phyloP scores from a whole-genome alignment of 2,797 vertebrate genomes.

The Falco biarmicus region DNA sequence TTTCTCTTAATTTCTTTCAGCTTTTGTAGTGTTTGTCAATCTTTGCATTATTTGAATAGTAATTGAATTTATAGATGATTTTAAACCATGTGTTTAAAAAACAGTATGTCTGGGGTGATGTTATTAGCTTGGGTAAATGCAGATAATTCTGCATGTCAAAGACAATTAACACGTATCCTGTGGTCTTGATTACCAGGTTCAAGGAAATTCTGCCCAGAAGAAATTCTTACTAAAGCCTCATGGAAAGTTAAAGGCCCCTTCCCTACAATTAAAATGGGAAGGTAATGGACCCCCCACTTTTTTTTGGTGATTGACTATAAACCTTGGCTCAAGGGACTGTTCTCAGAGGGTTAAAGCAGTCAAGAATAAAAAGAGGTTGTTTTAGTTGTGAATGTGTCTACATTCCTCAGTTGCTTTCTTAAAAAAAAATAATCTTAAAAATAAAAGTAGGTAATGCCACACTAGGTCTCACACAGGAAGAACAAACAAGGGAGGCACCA shows the following conservation, averaged over 20 bases:
- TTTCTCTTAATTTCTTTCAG: neutral
- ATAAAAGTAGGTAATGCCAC: slow-evolving; percentile 7
- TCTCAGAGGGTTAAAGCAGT: slow-evolving; percentile 61
- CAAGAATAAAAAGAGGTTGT: slow-evolving; percentile 38
- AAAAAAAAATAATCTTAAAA: slow-evolving; percentile 17
- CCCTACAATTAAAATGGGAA: slow-evolving; percentile 71
- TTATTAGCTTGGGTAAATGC: slow-evolving; percentile 71
- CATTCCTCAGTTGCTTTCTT: slow-evolving; percentile 11
- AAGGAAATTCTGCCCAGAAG: slow-evolving; percentile 75
- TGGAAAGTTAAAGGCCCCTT: slow-evolving; percentile 71
- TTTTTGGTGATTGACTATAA: slow-evolving; percentile 73
- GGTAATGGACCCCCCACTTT: slow-evolving; percentile 49
- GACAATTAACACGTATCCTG: slow-evolving; percentile 76
- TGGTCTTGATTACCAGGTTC: slow-evolving; percentile 73
- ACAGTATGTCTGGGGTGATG: neutral
- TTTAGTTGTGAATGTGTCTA: slow-evolving; percentile 49
- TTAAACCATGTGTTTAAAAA: slow-evolving; percentile 52
- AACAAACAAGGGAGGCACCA: neutral
- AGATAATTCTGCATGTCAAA: slow-evolving; percentile 73
- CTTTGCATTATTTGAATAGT: slow-evolving; percentile 8
- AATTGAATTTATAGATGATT: slow-evolving; percentile 47
- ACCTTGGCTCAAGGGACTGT: slow-evolving; percentile 50
- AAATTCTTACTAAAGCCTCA: slow-evolving; percentile 68
- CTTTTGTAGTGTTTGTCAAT: slow-evolving; percentile 3
- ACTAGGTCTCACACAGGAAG: neutral